Percentiles rank a stretch among this genome's conserved stretches.
Conservation (phyloP, 2,797 vertebrate genomes). For the Poecilia picta region DNA sequence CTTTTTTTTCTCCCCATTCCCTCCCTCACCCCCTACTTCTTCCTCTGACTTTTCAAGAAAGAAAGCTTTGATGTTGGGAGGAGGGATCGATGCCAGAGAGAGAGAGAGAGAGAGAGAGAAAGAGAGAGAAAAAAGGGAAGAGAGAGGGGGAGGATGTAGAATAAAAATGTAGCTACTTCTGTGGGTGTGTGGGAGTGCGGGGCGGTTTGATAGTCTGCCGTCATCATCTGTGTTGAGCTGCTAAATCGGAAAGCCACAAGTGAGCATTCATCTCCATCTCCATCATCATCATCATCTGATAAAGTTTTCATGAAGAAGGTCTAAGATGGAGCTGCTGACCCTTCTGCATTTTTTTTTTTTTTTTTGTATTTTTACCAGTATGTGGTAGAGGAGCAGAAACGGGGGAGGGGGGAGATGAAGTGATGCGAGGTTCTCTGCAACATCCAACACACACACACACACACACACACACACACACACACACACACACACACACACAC, state of each 20-base stretch:
- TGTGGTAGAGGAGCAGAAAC: conserved; percentile 39
- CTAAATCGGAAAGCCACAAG: conserved; percentile 48
- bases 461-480: no score
- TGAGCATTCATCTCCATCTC: conserved; percentile 28
- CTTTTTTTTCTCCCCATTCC: background rate
- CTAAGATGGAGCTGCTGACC: conserved; percentile 52
- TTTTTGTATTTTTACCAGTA: conserved; percentile 40
- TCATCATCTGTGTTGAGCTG: conserved; percentile 55
- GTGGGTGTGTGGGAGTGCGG: conserved; percentile 48
- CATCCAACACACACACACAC: no score
- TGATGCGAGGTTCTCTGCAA: conserved; percentile 58
- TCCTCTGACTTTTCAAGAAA: conserved; percentile 72
- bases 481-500: no score
- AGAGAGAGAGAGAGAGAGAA: conserved; percentile 15
- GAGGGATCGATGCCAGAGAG: conserved; percentile 66
- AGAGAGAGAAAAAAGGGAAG: conserved; percentile 10
- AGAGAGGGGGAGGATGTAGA: conserved; percentile 47
- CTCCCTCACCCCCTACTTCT: background rate
- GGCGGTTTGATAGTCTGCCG: conserved; percentile 43
- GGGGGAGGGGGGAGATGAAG: conserved; percentile 16
- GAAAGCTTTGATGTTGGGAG: conserved; percentile 75
- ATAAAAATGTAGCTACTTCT: conserved; percentile 64
- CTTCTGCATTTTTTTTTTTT: conserved; percentile 65
- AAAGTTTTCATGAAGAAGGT: conserved; percentile 56
- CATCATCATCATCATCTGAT: conserved; percentile 40